Percentiles rank a stretch among this genome's conserved stretches.
Conservation (phyloP, 2,888 invertebrate species). For the Apodemia duryi region DNA sequence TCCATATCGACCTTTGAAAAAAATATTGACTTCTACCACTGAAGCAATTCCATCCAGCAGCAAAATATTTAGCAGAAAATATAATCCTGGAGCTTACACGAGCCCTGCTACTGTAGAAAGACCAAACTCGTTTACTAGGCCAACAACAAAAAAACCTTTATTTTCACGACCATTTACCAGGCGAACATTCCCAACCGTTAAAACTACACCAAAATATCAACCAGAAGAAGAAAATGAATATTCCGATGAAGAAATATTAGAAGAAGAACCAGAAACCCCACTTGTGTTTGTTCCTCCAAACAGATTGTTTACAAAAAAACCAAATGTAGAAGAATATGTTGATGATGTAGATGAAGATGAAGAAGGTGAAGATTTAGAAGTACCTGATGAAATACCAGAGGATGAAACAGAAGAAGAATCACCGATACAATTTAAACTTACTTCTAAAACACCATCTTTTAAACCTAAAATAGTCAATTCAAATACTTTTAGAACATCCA, state of each 20-base stretch:
- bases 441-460: conserved; percentile 55
- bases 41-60: conserved; percentile 57
- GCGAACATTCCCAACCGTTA: conserved; percentile 59
- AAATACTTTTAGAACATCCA: conserved; percentile 66
- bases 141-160: conserved; percentile 53
- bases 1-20: conserved; percentile 64
- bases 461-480: conserved; percentile 60
- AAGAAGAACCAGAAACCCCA: conserved; percentile 61
- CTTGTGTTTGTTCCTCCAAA: conserved; percentile 66
- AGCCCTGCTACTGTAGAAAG: conserved; percentile 61
- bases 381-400: conserved; percentile 36
- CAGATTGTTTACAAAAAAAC: conserved; percentile 64
- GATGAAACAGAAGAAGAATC: conserved; percentile 43
- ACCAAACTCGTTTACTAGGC: conserved; percentile 47
- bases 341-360: conserved; percentile 39
- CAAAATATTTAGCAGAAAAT: conserved; percentile 70
- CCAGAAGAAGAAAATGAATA: conserved; percentile 61
- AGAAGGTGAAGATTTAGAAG: conserved; percentile 37
- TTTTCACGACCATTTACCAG: conserved; percentile 60
- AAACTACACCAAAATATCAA: conserved; percentile 55
- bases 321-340: conserved; percentile 43
- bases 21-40: conserved; percentile 63
- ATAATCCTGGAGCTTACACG: conserved; percentile 67
- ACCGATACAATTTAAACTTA: conserved; percentile 39
- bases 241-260: conserved; percentile 51